These are phyloP conservation scores for Platerodrilus igneus DNA, from an alignment of 2,888 invertebrate species.

Conservation along the genomic window DNA sequence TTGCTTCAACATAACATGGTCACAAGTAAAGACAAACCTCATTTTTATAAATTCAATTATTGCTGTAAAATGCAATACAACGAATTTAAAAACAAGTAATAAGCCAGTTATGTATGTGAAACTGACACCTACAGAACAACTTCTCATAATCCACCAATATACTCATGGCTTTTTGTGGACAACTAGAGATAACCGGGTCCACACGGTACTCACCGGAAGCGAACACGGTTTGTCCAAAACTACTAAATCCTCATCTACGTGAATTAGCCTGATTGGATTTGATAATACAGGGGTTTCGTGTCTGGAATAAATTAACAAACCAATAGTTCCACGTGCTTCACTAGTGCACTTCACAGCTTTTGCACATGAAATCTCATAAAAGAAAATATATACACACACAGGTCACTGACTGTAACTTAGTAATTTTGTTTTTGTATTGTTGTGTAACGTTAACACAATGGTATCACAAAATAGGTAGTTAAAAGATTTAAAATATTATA, in stretches of 20 bases:
- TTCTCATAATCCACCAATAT: conserved; percentile 12
- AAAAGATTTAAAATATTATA: no score
- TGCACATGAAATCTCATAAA: conserved; percentile 17
- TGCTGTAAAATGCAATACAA: not conserved
- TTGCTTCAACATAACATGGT: no score
- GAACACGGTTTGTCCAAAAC: conserved; percentile 89
- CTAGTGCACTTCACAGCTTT: conserved; percentile 9
- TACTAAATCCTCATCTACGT: conserved; percentile 78
- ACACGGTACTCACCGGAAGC: conserved; percentile 69
- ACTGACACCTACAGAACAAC: not conserved
- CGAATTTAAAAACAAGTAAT: no score
- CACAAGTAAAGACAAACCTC: no score
- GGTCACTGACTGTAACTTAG: conserved; percentile 19
- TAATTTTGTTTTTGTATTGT: not conserved
- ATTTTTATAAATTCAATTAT: no score
- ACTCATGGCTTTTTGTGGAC: conserved; percentile 35
- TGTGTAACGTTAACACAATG: conserved; percentile 6
- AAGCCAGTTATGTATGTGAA: conserved; percentile 1
- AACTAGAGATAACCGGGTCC: conserved; percentile 41
- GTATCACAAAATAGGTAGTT: no score
- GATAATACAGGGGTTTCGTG: conserved; percentile 85
- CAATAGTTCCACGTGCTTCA: no score
- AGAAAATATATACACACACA: conserved; percentile 15
- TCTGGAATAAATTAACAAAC: conserved; percentile 53
- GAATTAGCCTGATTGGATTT: conserved; percentile 74